Conservation (phyloP, 2,113 vertebrate genomes). For the Stigmatopora argus region DNA sequence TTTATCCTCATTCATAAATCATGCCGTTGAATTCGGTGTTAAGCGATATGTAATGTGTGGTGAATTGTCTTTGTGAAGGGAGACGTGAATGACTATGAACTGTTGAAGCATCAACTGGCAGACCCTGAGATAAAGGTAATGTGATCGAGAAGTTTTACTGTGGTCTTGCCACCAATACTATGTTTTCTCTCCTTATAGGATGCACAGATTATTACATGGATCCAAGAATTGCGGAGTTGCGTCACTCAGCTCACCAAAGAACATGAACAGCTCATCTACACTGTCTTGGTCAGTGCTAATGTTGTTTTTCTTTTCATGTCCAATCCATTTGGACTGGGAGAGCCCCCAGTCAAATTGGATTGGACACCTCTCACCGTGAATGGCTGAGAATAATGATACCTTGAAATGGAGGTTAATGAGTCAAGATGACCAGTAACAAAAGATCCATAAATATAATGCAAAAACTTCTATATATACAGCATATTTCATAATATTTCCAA, state of each 20-base stretch:
- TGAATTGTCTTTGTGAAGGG: conserved; percentile 66
- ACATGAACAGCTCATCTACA: conserved; percentile 83
- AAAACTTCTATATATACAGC: no score
- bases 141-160: background rate
- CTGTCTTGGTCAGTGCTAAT: conserved; percentile 76
- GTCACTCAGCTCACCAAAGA: conserved; percentile 84
- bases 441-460: no score
- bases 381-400: no score
- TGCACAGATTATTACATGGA: conserved; percentile 90
- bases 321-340: no score
- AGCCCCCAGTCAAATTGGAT: no score
- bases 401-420: no score
- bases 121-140: conserved; percentile 94
- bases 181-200: conserved; percentile 69
- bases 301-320: no score
- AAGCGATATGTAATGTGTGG: no score
- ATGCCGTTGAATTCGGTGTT: no score
- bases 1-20: background rate
- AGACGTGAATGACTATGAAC: conserved; percentile 80
- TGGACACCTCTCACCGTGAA: no score
- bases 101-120: conserved; percentile 85
- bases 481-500: no score
- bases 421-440: no score
- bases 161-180: background rate
- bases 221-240: conserved; percentile 82